Conservation (phyloP, 2,113 vertebrate genomes). For the Platysteira castanea region DNA sequence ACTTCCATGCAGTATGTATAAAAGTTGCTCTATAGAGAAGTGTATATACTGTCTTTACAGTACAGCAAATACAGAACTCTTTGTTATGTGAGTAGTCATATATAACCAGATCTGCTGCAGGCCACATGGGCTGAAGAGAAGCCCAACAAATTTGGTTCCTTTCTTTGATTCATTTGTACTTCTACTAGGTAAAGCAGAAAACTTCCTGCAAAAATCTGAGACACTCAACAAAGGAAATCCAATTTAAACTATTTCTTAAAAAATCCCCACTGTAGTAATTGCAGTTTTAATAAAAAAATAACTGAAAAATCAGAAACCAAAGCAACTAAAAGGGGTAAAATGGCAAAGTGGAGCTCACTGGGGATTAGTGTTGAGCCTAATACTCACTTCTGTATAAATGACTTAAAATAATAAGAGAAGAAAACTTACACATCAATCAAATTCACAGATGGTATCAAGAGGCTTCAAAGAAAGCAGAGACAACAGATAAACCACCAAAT, state of each 20-base stretch:
- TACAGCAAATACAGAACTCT: not conserved
- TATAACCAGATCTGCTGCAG: not conserved
- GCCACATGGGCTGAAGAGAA: not conserved
- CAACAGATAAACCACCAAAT: not conserved
- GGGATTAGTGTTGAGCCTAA: not conserved
- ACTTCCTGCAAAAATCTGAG: not conserved
- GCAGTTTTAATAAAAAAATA: not conserved
- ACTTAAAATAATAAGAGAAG: not conserved
- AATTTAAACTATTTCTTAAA: not conserved
- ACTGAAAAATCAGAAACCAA: not conserved
- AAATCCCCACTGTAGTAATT: not conserved
- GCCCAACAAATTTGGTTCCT: not conserved
- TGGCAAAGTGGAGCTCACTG: not conserved
- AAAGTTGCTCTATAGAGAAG: not conserved
- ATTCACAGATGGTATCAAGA: slow-evolving; percentile 9
- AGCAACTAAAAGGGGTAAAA: not conserved
- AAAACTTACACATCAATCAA: not conserved
- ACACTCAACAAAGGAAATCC: not conserved
- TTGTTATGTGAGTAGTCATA: not conserved
- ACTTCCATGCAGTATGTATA: not conserved
- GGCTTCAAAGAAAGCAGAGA: not conserved
- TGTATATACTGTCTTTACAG: not conserved
- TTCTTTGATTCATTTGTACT: not conserved
- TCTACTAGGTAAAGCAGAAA: not conserved
- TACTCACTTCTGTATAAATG: not conserved